Evolutionary conservation across 2,113 vertebrate genomes (phyloP).

Genomic region (Tragelaphus scriptus): DNA sequence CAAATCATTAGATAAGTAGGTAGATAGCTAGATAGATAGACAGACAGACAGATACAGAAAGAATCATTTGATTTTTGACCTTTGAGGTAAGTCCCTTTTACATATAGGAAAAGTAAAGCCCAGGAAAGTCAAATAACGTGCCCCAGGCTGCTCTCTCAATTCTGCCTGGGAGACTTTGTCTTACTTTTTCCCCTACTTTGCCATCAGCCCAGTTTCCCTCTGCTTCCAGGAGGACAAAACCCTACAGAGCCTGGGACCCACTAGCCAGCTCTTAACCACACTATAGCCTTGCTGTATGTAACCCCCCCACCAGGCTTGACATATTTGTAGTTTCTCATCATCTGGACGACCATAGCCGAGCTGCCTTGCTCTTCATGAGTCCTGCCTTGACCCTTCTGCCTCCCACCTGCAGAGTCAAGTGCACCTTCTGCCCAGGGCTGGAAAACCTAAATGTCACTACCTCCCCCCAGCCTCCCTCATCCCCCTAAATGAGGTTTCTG

Average conservation of each 20-base stretch:
- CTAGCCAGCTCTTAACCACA: background rate
- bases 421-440: background rate
- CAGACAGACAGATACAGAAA: background rate
- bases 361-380: background rate
- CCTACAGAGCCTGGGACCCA: background rate
- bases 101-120: background rate
- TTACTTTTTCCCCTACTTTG: background rate
- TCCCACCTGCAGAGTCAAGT: background rate
- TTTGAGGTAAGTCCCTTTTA: background rate
- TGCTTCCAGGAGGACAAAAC: background rate
- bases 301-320: background rate
- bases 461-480: constrained; percentile 3
- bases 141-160: background rate
- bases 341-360: fast-evolving
- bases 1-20: background rate
- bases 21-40: background rate
- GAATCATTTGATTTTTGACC: background rate
- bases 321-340: background rate
- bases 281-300: background rate
- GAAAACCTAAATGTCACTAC: constrained; percentile 53
- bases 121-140: background rate
- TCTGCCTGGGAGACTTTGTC: background rate
- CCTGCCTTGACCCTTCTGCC: background rate
- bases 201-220: background rate
- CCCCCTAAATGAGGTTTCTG: constrained; percentile 55